Base-by-base conservation (phyloP, 1,140 invertebrate genomes). In the Lordiphosa collinella region DNA sequence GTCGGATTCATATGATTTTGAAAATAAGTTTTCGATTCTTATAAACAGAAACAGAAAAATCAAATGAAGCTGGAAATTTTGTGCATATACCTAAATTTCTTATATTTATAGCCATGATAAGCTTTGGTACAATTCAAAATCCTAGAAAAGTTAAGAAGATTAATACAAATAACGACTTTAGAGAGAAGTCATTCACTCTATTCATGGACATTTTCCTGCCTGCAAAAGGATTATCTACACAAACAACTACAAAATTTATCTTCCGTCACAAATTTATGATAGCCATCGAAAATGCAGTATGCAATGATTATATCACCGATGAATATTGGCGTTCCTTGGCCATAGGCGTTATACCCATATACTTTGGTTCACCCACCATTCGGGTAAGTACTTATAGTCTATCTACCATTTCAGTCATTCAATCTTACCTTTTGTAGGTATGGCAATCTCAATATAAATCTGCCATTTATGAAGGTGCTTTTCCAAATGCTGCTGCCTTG, bases 301-400 rank as follows among this genome's bases (percentile, higher is more conserved):
- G 96, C 88, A 90, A 95, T 14, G 96, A 97, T 90, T 98, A 97
- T 86, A 93, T 97, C 2, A 96, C 96, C 2, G 96, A 98, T 89
- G 97, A 97, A 84, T 90, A 96, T 36, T 97, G 95, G 95, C 90
- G 95, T n/a, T 93, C 95, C 0, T 90, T 97, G 7, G 92, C 93
- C 49, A 91, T 94, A 9, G 96, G 96, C 1, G 92, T 93, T 14
- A 91, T 97, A 40, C 96, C 96, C 8, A 92, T 97, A 68, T 96
- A 96, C 78, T 92, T 93, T 82, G 96, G 95, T 8, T 95, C 95
- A 1, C 92, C 94, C 5, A 91, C 91, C 7, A 89, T 92, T 54
- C 86, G 64, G 14, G 86, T 85, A 12, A 74, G 60, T 47, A 3
- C n/a, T 31, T n/a, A 8, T 12, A 16, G n/a, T 9, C 11, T 6